These are phyloP conservation scores for Athripsodes cinereus DNA, from an alignment of 2,888 invertebrate species.

Conservation along the genomic window DNA sequence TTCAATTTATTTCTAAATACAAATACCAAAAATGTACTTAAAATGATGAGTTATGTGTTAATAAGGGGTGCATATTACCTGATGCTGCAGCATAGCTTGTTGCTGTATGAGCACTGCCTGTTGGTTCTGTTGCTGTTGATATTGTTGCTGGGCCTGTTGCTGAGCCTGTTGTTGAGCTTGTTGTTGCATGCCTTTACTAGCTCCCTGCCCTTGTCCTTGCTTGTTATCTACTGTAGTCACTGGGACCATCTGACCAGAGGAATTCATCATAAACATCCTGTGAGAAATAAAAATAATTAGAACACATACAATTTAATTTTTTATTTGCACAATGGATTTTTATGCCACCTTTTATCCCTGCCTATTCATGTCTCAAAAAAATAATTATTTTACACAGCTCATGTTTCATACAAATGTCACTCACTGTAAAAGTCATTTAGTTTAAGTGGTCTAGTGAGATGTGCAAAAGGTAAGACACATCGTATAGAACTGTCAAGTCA, in stretches of 20 bases:
- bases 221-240: constrained; percentile 52
- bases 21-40: too few species aligned
- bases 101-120: constrained; percentile 1
- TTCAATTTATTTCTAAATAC: too few species aligned
- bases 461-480: too few species aligned
- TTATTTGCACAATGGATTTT: too few species aligned
- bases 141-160: constrained; percentile 34
- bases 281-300: too few species aligned
- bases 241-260: constrained; percentile 51
- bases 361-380: background rate
- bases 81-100: constrained; percentile 45
- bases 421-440: too few species aligned
- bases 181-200: constrained; percentile 38
- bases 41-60: too few species aligned
- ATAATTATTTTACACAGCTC: background rate
- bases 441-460: too few species aligned
- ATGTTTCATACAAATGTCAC: too few species aligned
- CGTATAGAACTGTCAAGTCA: too few species aligned
- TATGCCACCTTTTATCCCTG: background rate
- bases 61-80: too few species aligned
- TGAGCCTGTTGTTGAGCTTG: constrained; percentile 40
- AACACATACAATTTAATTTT: too few species aligned
- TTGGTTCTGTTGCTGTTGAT: constrained; percentile 26
- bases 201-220: constrained; percentile 34
- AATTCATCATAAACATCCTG: constrained; percentile 45